Conservation (phyloP, 2,797 vertebrate genomes). For the Tapera naevia region DNA sequence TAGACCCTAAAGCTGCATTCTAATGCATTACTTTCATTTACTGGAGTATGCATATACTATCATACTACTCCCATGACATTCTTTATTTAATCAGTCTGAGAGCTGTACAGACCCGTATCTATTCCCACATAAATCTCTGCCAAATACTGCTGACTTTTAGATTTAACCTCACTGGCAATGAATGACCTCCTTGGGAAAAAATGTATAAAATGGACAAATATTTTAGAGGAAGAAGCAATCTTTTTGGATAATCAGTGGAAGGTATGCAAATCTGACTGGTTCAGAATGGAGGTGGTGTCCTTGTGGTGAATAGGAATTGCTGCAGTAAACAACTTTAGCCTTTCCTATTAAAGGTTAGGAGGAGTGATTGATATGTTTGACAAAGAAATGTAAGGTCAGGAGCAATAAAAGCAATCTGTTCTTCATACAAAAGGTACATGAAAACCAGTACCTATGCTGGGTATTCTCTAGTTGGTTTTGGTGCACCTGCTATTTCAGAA, state of each 20-base stretch:
- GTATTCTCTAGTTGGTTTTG: neutral
- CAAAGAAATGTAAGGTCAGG: slow-evolving; percentile 54
- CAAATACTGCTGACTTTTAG: slow-evolving; percentile 68
- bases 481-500: slow-evolving; percentile 18
- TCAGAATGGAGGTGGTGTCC: slow-evolving; percentile 30
- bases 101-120: slow-evolving; percentile 73
- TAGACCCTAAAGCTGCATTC: slow-evolving; percentile 74
- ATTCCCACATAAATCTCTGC: slow-evolving; percentile 65
- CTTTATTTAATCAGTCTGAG: slow-evolving; percentile 83
- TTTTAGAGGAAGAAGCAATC: slow-evolving; percentile 10
- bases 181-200: slow-evolving; percentile 58
- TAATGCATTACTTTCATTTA: slow-evolving; percentile 76
- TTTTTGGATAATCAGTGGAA: slow-evolving; percentile 2
- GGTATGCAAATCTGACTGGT: slow-evolving; percentile 20
- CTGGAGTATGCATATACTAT: slow-evolving; percentile 74
- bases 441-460: slow-evolving; percentile 27
- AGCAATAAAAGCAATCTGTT: slow-evolving; percentile 51
- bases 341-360: slow-evolving; percentile 59
- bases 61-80: slow-evolving; percentile 66
- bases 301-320: slow-evolving; percentile 24
- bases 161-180: slow-evolving; percentile 62
- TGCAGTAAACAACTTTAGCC: slow-evolving; percentile 35
- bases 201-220: neutral
- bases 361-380: slow-evolving; percentile 45
- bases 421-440: slow-evolving; percentile 50